Conservation (phyloP, 2,888 invertebrate genomes). For the Bombylius discolor region DNA sequence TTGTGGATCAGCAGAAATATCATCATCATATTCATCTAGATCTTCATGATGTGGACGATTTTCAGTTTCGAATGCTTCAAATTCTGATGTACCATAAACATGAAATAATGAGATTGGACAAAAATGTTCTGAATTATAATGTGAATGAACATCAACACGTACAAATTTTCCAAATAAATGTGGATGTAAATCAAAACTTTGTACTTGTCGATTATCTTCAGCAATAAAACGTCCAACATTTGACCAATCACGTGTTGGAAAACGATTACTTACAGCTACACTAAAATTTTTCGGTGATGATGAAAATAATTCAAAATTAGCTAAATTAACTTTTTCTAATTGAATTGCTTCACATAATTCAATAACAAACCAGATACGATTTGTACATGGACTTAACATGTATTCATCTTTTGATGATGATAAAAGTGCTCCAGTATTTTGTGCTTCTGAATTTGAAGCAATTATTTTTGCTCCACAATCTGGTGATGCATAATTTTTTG, state of each 20-base stretch:
- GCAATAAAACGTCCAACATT: slow-evolving; percentile 77
- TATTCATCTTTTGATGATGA: slow-evolving; percentile 91
- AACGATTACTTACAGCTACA: slow-evolving; percentile 76
- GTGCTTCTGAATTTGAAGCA: slow-evolving; percentile 82
- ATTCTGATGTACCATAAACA: slow-evolving; percentile 87
- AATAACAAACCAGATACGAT: slow-evolving; percentile 87
- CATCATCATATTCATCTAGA: slow-evolving; percentile 55
- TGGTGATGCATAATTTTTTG: slow-evolving; percentile 91
- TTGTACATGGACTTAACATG: slow-evolving; percentile 91
- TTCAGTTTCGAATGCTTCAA: slow-evolving; percentile 76
- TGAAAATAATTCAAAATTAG: slow-evolving; percentile 96
- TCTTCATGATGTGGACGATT: slow-evolving; percentile 53
- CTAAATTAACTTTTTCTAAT: slow-evolving; percentile 86
- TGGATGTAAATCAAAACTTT: slow-evolving; percentile 69
- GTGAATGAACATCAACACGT: slow-evolving; percentile 81
- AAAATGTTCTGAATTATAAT: slow-evolving; percentile 94
- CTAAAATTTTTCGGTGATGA: slow-evolving; percentile 89
- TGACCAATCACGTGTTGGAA: slow-evolving; percentile 85
- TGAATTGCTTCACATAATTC: slow-evolving; percentile 97
- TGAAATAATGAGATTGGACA: slow-evolving; percentile 94
- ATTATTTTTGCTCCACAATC: slow-evolving; percentile 97
- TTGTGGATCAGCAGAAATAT: slow-evolving; percentile 43
- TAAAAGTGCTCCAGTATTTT: slow-evolving; percentile 72
- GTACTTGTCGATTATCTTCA: slow-evolving; percentile 72
- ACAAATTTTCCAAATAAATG: slow-evolving; percentile 80